Evolutionary conservation across 2,888 invertebrate genomes (phyloP).

Genomic region (Leptura quadrifasciata): DNA sequence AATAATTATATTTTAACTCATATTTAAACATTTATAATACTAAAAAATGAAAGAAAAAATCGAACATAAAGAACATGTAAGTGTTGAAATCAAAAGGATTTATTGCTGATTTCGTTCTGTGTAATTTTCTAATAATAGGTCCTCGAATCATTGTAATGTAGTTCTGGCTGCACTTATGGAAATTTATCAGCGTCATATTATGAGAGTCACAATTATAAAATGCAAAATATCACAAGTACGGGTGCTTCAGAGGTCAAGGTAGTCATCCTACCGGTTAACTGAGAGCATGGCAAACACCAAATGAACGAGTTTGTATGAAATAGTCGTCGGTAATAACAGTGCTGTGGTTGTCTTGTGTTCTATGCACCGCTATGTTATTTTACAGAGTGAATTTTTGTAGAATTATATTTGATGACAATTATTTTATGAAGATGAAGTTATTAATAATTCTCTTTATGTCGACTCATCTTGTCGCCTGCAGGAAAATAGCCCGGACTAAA

Average conservation of each 20-base stretch:
- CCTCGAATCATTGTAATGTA: neutral
- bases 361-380: slow-evolving; percentile 27
- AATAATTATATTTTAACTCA: too few species aligned
- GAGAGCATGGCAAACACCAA: slow-evolving; percentile 1
- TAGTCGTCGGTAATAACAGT: neutral
- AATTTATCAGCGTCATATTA: neutral
- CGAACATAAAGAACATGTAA: too few species aligned
- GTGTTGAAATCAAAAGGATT: too few species aligned
- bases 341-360: slow-evolving; percentile 8
- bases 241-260: slow-evolving; percentile 33
- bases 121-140: neutral
- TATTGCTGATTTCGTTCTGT: too few species aligned
- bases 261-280: slow-evolving; percentile 31
- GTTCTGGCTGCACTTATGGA: slow-evolving; percentile 4
- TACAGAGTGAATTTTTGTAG: slow-evolving; percentile 6
- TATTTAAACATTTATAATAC: too few species aligned
- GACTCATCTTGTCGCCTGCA: too few species aligned
- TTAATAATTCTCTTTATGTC: neutral
- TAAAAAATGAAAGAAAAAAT: too few species aligned
- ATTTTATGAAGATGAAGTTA: neutral
- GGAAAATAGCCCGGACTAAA: too few species aligned
- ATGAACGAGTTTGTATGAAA: slow-evolving; percentile 19
- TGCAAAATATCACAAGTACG: slow-evolving; percentile 4
- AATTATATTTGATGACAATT: neutral
- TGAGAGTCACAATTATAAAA: slow-evolving; percentile 16